Evolutionary conservation across 1,140 invertebrate genomes (phyloP).

Genomic region (Agrilus planipennis): DNA sequence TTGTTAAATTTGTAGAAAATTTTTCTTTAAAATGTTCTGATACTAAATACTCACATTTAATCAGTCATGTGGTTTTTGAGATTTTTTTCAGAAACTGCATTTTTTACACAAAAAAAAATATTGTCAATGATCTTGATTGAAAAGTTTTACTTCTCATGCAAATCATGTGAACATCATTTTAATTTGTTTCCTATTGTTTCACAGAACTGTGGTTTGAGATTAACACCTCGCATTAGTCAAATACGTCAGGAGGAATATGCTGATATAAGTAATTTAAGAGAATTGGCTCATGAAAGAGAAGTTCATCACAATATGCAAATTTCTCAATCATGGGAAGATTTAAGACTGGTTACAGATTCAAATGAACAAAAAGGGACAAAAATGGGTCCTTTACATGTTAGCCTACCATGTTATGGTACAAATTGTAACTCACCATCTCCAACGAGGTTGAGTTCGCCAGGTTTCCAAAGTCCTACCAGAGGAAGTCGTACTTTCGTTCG

Average conservation of each 20-base stretch:
- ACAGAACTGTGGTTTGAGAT: conserved; percentile 44
- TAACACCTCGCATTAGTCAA: conserved; percentile 73
- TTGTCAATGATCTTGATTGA: too few species aligned
- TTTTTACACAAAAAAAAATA: too few species aligned
- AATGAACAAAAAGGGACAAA: conserved; percentile 18
- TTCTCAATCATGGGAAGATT: conserved; percentile 81
- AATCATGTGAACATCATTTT: background rate
- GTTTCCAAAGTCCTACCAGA: conserved; percentile 33
- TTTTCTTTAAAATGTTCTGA: too few species aligned
- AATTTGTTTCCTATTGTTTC: too few species aligned
- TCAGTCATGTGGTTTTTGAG: conserved; percentile 4
- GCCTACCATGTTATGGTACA: conserved; percentile 29
- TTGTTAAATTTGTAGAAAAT: too few species aligned
- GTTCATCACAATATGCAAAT: conserved; percentile 79
- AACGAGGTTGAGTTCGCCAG: conserved; percentile 36
- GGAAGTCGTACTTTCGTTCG: conserved; percentile 50
- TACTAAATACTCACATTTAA: too few species aligned
- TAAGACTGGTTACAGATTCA: conserved; percentile 58
- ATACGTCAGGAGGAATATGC: conserved; percentile 78
- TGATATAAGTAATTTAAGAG: conserved; percentile 63
- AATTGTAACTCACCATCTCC: conserved; percentile 54
- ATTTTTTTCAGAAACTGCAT: conserved; percentile 12
- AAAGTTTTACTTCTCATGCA: background rate
- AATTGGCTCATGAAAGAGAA: conserved; percentile 81
- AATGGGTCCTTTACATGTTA: conserved; percentile 31